These are phyloP conservation scores for Orchesella cincta DNA, from an alignment of 1,140 invertebrate species.

Conservation along the genomic window DNA sequence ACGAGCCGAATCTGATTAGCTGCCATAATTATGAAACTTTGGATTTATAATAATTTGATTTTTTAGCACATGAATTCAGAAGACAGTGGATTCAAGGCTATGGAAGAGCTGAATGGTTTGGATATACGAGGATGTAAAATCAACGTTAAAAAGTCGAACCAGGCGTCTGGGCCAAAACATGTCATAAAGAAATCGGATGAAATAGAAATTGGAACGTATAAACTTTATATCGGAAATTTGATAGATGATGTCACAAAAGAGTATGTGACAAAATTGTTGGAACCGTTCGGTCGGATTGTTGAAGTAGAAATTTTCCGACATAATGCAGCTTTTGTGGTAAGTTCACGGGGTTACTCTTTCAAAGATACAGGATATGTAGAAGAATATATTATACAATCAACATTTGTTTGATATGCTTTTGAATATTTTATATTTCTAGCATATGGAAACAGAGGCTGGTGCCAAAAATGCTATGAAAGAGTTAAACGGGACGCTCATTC, in stretches of 20 bases:
- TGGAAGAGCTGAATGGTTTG: conserved; percentile 1
- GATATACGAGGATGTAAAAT: conserved; percentile 9
- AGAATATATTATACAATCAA: no score
- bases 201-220: conserved; percentile 48
- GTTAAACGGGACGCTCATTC: conserved; percentile 33
- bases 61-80: conserved; percentile 1
- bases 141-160: not conserved
- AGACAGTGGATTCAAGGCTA: not conserved
- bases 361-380: no score
- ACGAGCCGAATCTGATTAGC: no score
- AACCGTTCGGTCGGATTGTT: conserved; percentile 60
- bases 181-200: not conserved
- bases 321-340: conserved; percentile 63
- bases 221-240: conserved; percentile 61
- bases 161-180: not conserved
- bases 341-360: not conserved
- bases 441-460: conserved; percentile 45
- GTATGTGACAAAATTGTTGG: conserved; percentile 59
- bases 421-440: conserved; percentile 31
- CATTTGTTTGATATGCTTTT: not conserved
- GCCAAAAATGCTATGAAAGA: conserved; percentile 32
- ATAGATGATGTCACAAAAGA: conserved; percentile 56
- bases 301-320: conserved; percentile 61
- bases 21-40: not conserved
- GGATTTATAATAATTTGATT: not conserved